phyloP scores from a whole-genome alignment of 2,113 vertebrate genomes.

The Aptenodytes forsteri region DNA sequence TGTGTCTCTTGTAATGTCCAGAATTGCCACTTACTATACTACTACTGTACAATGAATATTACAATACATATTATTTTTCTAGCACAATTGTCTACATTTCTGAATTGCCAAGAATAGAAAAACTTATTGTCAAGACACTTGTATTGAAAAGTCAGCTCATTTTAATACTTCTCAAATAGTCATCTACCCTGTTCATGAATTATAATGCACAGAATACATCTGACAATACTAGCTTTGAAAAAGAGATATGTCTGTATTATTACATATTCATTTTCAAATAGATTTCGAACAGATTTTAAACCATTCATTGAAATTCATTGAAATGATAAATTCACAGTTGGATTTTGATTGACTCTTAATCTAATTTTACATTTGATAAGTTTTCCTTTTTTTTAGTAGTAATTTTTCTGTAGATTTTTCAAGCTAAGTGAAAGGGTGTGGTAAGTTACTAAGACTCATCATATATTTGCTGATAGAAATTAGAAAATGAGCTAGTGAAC shows the following conservation, averaged over 20 bases:
- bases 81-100: constrained; percentile 84
- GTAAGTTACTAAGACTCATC: constrained; percentile 1
- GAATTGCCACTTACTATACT: constrained; percentile 86
- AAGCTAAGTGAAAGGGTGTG: constrained; percentile 37
- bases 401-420: constrained; percentile 68
- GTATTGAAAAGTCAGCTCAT: constrained; percentile 87
- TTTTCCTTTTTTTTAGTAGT: constrained; percentile 62
- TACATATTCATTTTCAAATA: constrained; percentile 87
- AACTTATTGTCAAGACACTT: constrained; percentile 87
- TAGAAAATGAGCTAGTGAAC: constrained; percentile 22
- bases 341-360: constrained; percentile 85
- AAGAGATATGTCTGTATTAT: constrained; percentile 83
- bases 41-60: constrained; percentile 86
- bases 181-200: constrained; percentile 86
- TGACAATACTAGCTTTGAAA: constrained; percentile 81
- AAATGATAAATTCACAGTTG: constrained; percentile 83
- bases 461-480: constrained; percentile 32
- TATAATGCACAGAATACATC: constrained; percentile 86
- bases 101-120: constrained; percentile 82
- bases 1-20: constrained; percentile 86
- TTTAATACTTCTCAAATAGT: constrained; percentile 92
- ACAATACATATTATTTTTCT: constrained; percentile 86
- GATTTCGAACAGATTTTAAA: constrained; percentile 86
- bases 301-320: constrained; percentile 85
- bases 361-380: constrained; percentile 82